Evolutionary conservation across 2,888 invertebrate genomes (phyloP).

Genomic region (Luperina testacea): DNA sequence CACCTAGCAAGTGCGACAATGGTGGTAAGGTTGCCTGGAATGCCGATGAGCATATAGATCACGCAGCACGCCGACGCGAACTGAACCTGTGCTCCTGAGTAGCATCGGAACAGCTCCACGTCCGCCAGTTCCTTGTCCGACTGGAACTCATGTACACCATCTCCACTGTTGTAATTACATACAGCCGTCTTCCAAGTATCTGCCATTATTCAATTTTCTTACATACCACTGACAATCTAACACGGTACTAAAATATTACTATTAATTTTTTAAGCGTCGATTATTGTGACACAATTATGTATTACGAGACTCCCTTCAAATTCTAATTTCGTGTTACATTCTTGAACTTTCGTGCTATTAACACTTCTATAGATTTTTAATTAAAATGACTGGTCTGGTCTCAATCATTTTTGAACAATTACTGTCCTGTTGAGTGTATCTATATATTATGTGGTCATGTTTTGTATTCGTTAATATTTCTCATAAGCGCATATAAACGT

Average conservation of each 20-base stretch:
- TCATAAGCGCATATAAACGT: slow-evolving; percentile 3
- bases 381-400: slow-evolving; percentile 14
- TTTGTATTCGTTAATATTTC: not conserved
- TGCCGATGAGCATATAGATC: slow-evolving; percentile 93
- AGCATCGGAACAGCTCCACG: slow-evolving; percentile 91
- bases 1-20: slow-evolving; percentile 93
- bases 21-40: slow-evolving; percentile 94
- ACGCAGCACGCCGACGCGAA: slow-evolving; percentile 93
- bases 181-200: slow-evolving; percentile 3
- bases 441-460: not conserved
- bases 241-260: not conserved
- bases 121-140: slow-evolving; percentile 75
- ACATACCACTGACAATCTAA: not conserved
- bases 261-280: not conserved
- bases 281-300: not conserved
- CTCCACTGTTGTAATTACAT: slow-evolving; percentile 13
- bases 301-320: not conserved
- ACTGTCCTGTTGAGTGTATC: slow-evolving; percentile 24
- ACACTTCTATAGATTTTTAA: not conserved
- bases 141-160: slow-evolving; percentile 48
- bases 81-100: slow-evolving; percentile 91
- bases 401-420: not conserved
- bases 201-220: not conserved
- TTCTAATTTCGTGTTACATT: slow-evolving; percentile 10
- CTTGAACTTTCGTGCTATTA: not conserved